Evolutionary conservation across 2,113 vertebrate species (phyloP).

Genomic region (Paracanthobrama guichenoti): DNA sequence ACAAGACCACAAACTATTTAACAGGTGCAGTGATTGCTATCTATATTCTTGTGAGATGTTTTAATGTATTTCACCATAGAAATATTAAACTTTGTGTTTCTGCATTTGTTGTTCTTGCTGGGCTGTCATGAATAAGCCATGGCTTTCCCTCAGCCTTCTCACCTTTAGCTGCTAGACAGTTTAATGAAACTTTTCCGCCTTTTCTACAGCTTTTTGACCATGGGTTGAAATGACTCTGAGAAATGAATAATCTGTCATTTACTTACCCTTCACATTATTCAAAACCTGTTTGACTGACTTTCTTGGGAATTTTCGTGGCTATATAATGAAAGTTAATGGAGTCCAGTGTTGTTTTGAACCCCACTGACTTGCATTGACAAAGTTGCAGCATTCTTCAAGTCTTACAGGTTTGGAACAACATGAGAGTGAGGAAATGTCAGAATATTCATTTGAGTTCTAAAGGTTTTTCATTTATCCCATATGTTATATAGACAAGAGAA

Average conservation of each 20-base stretch:
- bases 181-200: not conserved
- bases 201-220: not conserved
- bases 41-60: not conserved
- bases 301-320: not conserved
- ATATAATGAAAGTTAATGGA: not conserved
- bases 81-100: not conserved
- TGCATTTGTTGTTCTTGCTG: conserved; percentile 22
- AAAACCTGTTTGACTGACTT: not conserved
- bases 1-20: not conserved
- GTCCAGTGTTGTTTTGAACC: not conserved
- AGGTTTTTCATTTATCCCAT: not conserved
- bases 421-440: not conserved
- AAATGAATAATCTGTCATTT: too few species aligned
- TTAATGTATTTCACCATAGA: conserved; percentile 14
- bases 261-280: not conserved
- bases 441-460: not conserved
- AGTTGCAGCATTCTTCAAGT: not conserved
- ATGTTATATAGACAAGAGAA: not conserved
- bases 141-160: not conserved
- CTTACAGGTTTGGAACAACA: not conserved
- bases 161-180: not conserved
- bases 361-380: not conserved
- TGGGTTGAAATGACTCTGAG: too few species aligned
- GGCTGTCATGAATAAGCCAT: not conserved
- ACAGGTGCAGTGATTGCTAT: not conserved